phyloP scores from a whole-genome alignment of 1,140 invertebrate species.

The Bombus vancouverensis region DNA sequence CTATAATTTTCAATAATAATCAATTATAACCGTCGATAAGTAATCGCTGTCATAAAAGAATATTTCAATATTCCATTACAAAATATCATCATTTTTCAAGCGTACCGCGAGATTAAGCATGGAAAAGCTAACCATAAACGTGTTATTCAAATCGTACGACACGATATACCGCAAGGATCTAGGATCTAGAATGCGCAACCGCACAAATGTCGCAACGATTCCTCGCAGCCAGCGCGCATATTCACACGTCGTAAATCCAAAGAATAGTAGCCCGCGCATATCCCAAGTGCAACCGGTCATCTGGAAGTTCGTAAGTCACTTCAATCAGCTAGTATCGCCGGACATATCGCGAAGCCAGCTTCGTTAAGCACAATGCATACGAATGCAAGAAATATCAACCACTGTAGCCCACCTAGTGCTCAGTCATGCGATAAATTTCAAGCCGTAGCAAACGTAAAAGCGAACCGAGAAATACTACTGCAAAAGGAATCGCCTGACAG shows the following conservation, averaged over 20 bases:
- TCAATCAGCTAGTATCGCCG: constrained; percentile 45
- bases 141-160: constrained; percentile 38
- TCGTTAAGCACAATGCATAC: constrained; percentile 49
- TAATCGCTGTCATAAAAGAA: neutral
- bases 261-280: constrained; percentile 44
- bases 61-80: neutral
- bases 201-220: constrained; percentile 49
- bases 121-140: constrained; percentile 14
- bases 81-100: neutral
- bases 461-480: neutral
- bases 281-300: constrained; percentile 45
- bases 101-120: neutral
- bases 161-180: constrained; percentile 37
- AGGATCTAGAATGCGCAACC: constrained; percentile 48
- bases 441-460: constrained; percentile 24
- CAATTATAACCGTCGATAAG: neutral
- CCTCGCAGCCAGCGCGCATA: constrained; percentile 7
- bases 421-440: constrained; percentile 46
- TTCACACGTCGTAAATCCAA: constrained; percentile 53
- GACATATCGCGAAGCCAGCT: constrained; percentile 46
- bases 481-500: neutral
- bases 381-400: constrained; percentile 52
- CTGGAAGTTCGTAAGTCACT: constrained; percentile 53
- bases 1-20: too few relatives aligned
- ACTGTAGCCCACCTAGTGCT: constrained; percentile 23